A percentile compares a stretch with the other conserved stretches of the same genome.
phyloP scores from a whole-genome alignment of 2,113 vertebrate species.

The Oncorhynchus nerka region DNA sequence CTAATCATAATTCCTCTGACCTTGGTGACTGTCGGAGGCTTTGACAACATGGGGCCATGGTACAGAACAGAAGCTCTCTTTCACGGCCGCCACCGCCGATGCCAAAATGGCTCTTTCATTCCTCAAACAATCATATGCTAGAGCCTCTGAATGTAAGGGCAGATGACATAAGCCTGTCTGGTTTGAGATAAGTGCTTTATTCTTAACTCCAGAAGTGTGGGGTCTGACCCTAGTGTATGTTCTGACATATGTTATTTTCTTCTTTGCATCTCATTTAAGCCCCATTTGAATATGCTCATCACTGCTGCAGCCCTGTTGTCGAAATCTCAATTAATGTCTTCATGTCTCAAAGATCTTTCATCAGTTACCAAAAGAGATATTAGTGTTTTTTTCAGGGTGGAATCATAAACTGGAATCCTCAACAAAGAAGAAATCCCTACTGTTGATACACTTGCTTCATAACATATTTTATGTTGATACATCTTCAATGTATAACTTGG shows the following conservation, averaged over 20 bases:
- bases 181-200: constrained; percentile 50
- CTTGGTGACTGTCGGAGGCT: constrained; percentile 63
- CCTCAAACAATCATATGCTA: constrained; percentile 74
- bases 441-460: background rate
- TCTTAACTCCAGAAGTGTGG: constrained; percentile 27
- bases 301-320: constrained; percentile 34
- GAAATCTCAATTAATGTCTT: constrained; percentile 69
- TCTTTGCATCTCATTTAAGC: constrained; percentile 37
- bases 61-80: constrained; percentile 59
- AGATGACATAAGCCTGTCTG: constrained; percentile 57
- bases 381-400: background rate
- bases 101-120: constrained; percentile 76
- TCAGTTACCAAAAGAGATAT: constrained; percentile 32
- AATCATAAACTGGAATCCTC: too few species aligned
- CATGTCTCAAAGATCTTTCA: constrained; percentile 59
- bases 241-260: background rate
- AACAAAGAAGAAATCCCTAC: too few species aligned
- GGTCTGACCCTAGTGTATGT: background rate
- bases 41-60: constrained; percentile 64
- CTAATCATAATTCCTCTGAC: constrained; percentile 75
- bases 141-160: constrained; percentile 64
- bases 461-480: background rate
- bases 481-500: too few species aligned
- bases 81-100: constrained; percentile 54
- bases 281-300: constrained; percentile 49